These are phyloP conservation scores for Acanthosepion lycidas DNA, from an alignment of 2,888 invertebrate genomes.

Conservation along the genomic window DNA sequence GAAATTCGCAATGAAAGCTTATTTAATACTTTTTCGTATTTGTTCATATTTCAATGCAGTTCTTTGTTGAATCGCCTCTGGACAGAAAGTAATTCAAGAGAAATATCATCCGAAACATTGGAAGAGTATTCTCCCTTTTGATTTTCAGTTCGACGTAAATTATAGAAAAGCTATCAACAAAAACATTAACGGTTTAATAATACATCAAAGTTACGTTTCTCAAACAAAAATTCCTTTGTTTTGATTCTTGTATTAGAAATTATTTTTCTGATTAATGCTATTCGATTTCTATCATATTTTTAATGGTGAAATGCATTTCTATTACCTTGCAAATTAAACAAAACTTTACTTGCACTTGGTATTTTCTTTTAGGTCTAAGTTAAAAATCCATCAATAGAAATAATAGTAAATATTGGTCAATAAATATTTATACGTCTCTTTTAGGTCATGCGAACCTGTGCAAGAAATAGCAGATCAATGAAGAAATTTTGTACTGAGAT, in stretches of 20 bases:
- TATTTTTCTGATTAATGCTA: background rate
- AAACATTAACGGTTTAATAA: background rate
- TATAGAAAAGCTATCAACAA: background rate
- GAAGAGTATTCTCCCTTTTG: background rate
- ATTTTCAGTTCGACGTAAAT: background rate
- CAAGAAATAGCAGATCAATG: too few species aligned
- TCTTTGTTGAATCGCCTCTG: background rate
- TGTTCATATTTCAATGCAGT: background rate
- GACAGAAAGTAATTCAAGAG: background rate
- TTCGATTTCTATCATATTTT: background rate
- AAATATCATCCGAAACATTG: background rate
- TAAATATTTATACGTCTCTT: too few species aligned
- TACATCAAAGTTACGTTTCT: background rate
- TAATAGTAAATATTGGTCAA: too few species aligned
- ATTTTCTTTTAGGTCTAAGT: too few species aligned
- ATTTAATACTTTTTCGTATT: background rate
- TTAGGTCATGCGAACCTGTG: too few species aligned
- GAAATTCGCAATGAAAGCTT: background rate
- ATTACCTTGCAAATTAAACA: too few species aligned
- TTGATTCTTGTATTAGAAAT: background rate
- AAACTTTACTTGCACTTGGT: too few species aligned
- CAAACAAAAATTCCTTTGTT: background rate
- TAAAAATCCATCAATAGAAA: too few species aligned
- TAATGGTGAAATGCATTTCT: too few species aligned
- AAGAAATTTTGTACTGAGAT: too few species aligned